A percentile compares a stretch with the other conserved stretches of the same genome.
Conservation (phyloP, 2,888 invertebrate species). For the Volucella inflata region DNA sequence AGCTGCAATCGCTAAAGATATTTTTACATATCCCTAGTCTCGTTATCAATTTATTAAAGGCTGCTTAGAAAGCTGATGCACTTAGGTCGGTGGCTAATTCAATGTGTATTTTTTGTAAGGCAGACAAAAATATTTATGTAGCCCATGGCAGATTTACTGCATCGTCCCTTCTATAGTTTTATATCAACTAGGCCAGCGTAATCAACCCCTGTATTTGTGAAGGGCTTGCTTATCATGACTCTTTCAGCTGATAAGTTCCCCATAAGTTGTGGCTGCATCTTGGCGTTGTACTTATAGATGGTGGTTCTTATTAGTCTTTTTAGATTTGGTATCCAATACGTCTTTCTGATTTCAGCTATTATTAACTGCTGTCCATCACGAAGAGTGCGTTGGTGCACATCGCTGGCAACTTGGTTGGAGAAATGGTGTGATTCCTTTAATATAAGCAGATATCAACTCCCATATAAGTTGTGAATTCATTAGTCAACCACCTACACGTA, state of each 20-base stretch:
- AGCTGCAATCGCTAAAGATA: no score
- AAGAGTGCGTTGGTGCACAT: background rate
- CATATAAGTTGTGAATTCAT: conserved; percentile 13
- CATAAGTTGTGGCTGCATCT: conserved; percentile 5
- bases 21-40: no score
- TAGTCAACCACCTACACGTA: conserved; percentile 25
- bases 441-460: no score
- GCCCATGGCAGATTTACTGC: background rate
- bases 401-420: background rate
- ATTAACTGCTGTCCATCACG: no score
- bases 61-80: no score
- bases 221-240: background rate
- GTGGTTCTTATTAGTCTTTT: no score
- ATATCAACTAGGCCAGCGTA: conserved; percentile 31
- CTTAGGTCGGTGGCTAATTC: background rate
- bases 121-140: conserved; percentile 1
- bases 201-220: conserved; percentile 19
- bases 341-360: no score
- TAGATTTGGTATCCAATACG: no score
- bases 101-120: background rate
- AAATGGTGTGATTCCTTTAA: conserved; percentile 16
- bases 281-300: conserved; percentile 8
- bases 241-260: conserved; percentile 2
- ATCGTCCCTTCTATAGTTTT: background rate
- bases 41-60: no score